Evolutionary conservation across 2,888 invertebrate species (phyloP).

Genomic region (Ischnus inquisitorius): DNA sequence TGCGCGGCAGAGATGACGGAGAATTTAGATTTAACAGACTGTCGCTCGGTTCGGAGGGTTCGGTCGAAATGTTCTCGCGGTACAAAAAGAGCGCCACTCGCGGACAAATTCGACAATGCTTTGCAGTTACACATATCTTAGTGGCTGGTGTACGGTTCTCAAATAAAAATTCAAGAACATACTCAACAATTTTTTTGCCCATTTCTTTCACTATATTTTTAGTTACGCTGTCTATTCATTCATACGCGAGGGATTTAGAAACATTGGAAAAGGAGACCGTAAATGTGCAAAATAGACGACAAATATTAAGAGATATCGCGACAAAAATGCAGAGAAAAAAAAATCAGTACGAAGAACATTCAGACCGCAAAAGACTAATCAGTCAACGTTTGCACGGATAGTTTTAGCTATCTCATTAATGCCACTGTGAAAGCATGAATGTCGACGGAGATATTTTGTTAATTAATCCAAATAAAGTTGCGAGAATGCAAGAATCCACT

Average conservation of each 20-base stretch:
- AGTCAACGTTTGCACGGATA: background rate
- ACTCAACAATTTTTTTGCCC: no score
- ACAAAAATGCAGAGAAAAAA: background rate
- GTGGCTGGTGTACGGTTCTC: no score
- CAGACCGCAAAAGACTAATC: background rate
- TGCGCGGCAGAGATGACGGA: background rate
- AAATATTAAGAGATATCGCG: background rate
- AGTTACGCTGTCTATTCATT: no score
- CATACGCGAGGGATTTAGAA: no score
- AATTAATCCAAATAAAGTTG: background rate
- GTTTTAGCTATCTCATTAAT: background rate
- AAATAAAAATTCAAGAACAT: no score
- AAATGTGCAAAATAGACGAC: background rate
- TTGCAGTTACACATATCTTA: no score
- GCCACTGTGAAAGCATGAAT: constrained; percentile 8
- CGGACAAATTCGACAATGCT: background rate
- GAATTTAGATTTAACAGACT: background rate
- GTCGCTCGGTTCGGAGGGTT: no score
- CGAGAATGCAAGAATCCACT: constrained; percentile 1
- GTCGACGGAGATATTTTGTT: background rate
- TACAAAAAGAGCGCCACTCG: background rate
- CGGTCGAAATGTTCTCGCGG: no score
- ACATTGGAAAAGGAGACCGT: no score
- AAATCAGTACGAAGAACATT: background rate
- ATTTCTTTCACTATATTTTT: no score